Conservation (phyloP, 1,140 invertebrate species). For the Vollenhovia emeryi region DNA sequence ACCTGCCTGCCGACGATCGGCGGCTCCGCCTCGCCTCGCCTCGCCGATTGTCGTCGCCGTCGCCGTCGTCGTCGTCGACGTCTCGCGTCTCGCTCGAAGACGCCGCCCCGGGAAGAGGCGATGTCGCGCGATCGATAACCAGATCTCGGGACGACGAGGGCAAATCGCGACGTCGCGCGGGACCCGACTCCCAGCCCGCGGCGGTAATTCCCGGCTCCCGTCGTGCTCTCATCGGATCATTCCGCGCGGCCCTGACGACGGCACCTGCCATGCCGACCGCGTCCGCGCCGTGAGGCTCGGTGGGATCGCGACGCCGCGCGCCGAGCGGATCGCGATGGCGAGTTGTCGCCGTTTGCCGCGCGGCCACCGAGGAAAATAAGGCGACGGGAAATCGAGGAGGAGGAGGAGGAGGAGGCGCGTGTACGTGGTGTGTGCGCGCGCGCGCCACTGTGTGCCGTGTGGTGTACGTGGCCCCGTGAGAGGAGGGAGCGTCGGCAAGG, state of each 20-base stretch:
- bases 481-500: neutral
- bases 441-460: no score
- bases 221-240: no score
- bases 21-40: no score
- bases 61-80: neutral
- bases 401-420: no score
- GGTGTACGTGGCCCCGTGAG: neutral
- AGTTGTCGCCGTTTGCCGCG: neutral
- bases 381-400: no score
- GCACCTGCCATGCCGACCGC: conserved; percentile 17
- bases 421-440: no score
- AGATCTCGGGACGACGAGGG: conserved; percentile 58
- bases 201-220: no score
- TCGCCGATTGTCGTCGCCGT: neutral
- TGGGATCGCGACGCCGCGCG: no score
- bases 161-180: neutral
- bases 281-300: neutral
- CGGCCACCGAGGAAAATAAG: neutral
- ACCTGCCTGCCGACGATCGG: no score
- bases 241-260: neutral
- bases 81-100: neutral
- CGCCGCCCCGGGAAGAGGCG: neutral
- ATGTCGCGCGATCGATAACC: conserved; percentile 71
- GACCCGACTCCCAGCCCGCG: neutral
- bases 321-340: neutral